Conservation (phyloP, 2,113 vertebrate species). For the Poeciliopsis turrubarensis region DNA sequence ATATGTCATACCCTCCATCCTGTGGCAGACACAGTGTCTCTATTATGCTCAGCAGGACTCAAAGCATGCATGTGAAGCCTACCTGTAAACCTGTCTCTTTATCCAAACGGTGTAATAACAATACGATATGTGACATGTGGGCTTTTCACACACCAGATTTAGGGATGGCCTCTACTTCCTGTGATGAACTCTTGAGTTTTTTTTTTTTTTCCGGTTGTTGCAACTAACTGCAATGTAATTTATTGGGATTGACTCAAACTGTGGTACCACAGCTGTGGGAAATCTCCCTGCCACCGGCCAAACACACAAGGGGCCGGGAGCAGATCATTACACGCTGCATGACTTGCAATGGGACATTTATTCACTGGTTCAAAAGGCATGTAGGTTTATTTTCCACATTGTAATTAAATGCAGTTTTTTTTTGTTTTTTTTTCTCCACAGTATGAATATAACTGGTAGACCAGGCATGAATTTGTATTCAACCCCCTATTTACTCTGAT, state of each 20-base stretch:
- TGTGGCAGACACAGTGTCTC: slow-evolving; percentile 24
- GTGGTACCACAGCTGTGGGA: too few relatives aligned
- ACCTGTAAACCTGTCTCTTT: slow-evolving; percentile 37
- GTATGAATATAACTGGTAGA: not conserved
- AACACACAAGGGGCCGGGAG: too few relatives aligned
- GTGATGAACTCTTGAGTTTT: not conserved
- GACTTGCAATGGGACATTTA: too few relatives aligned
- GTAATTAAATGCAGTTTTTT: not conserved
- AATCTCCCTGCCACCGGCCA: too few relatives aligned
- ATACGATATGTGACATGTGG: not conserved
- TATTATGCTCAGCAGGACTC: slow-evolving; percentile 23
- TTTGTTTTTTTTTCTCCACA: not conserved
- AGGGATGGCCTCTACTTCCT: slow-evolving; percentile 4
- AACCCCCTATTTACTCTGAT: not conserved
- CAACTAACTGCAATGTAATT: not conserved
- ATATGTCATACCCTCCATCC: slow-evolving; percentile 28
- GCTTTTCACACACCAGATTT: not conserved
- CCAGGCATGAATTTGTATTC: not conserved
- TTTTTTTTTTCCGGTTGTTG: not conserved
- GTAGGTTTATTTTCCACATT: not conserved
- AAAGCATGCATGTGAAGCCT: slow-evolving; percentile 19
- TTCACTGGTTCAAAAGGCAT: not conserved
- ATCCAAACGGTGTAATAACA: not conserved
- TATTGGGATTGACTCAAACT: not conserved
- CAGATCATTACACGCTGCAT: too few relatives aligned